Evolutionary conservation across 2,113 vertebrate genomes (phyloP), one percentile per base, ranked within the genome.

Genomic region (Channa argus): DNA sequence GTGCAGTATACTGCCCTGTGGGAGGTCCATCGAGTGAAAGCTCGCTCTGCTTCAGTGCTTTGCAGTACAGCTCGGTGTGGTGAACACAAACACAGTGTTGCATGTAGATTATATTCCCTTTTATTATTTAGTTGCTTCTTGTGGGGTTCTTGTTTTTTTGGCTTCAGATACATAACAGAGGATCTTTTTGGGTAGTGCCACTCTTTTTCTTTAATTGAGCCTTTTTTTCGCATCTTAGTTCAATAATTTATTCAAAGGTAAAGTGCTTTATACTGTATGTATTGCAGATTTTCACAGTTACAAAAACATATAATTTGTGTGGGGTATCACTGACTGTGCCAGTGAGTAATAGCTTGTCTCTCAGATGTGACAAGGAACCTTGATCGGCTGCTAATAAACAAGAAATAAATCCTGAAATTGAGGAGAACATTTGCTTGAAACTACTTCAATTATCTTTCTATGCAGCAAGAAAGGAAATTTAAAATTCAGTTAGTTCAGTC

Each of bases 1-100:
- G 55, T 79, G 74, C 76, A 59, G 47, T 73, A 59, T 65, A 44
- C 66, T 44, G 45, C 74, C 84, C 79, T n/a, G 13, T 85, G 83
- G 86, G 84, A 85, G 63, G 77, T 80, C 73, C 81, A 50, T 71
- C 74, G 85, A 91, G 82, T 83, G 83, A 79, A 85, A 58, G 80
- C 79, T 80, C 55, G 43, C 74, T 53, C 58, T 46, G 77, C 80
- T 72, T 68, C 58, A 67, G 60, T 65, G 74, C 38, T 71, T 82
- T 64, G 53, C 71, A 63, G 69, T 44, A 38, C 63, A 77, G 68
- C 54, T 60, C 2, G 11, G 63, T 66, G 63, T 77, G 65, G 64
- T 61, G 36, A 72, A 62, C 58, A 67, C 51, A 36, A 55, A 50
- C 68, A 0, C 45, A 12, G 4, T 69, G 74, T 50, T 82, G 55